Evolutionary conservation across 2,888 invertebrate species (phyloP), one percentile per base, ranked within the genome.

Genomic region (Sussaba pulchella): DNA sequence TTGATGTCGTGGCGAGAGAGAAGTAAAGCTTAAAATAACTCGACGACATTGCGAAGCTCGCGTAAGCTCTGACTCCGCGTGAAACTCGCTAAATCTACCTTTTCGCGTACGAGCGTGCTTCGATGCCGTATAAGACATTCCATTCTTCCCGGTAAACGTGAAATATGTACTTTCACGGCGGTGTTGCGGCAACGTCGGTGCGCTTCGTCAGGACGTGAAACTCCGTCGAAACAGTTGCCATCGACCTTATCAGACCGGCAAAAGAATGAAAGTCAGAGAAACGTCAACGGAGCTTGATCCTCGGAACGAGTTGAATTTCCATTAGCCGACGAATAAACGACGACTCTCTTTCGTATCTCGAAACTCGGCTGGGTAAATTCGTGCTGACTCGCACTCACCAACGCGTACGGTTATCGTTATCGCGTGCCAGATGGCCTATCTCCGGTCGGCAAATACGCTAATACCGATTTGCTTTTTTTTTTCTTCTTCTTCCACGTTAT

Each of bases 11-110:
- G 82, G 82, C 71, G 81, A 78, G 45, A 73, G 73, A 80, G 66
- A 84, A 69, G 77, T 84, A 84, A 83, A 81, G 86, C 87, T 87
- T 87, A 88, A 88, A 89, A 89, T 90, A 90, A 89, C 89, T 90
- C 74, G 81, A 85, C 84, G 82, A 83, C 88, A 87, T 88, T 61
- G 41, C 64, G 39, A 72, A 57, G 45, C 75, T 43, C 64, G 61
- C 54, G 19, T 39, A 61, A 69, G 66, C 77, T 75, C 54, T 52
- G 74, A 74, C 74, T 61, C 78, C 43, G 50, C 57, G 71, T 64
- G 73, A 73, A 73, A 74, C 67, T 79, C 74, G 78, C 74, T 73
- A 77, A 81, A 77, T 77, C 73, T 75, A 64, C 77, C 69, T 72
- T 79, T 82, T 69, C 75, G 72, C 71, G 61, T 61, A 50, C 59